phyloP scores from a whole-genome alignment of 2,113 vertebrate genomes.

The Bufo gargarizans region DNA sequence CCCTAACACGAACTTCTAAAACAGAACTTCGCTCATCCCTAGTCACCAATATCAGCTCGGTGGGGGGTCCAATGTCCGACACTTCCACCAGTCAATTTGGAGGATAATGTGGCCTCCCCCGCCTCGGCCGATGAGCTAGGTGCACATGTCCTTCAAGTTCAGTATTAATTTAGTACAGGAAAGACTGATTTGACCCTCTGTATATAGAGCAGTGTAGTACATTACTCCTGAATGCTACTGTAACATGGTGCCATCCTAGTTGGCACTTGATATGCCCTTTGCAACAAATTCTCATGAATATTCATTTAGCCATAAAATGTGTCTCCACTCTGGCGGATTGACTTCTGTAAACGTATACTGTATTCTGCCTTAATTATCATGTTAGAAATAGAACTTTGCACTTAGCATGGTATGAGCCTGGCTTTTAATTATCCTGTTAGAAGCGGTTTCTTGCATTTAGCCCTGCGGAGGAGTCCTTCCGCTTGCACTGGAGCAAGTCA shows the following conservation, averaged over 20 bases:
- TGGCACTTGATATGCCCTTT: neutral
- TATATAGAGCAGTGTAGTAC: neutral
- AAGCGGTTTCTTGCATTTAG: neutral
- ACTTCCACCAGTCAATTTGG: too few species aligned
- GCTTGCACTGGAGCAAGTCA: neutral
- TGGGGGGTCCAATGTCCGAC: too few species aligned
- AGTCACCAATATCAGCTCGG: too few species aligned
- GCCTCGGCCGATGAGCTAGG: too few species aligned
- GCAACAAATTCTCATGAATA: neutral
- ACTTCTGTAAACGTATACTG: neutral
- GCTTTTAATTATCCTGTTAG: neutral
- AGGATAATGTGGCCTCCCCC: too few species aligned
- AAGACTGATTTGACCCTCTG: too few species aligned
- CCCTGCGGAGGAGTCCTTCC: neutral
- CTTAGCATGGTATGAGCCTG: neutral
- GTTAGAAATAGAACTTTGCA: conserved; percentile 4
- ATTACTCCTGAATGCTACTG: neutral
- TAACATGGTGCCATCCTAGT: neutral
- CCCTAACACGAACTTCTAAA: too few species aligned
- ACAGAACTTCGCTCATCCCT: too few species aligned
- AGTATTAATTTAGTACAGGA: too few species aligned
- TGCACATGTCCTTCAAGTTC: too few species aligned
- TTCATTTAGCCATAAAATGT: neutral
- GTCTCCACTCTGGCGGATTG: neutral
- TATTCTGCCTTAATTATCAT: neutral